Base-by-base conservation (phyloP, 2,888 invertebrate species). In the Aphelenchoides bicaudatus region DNA sequence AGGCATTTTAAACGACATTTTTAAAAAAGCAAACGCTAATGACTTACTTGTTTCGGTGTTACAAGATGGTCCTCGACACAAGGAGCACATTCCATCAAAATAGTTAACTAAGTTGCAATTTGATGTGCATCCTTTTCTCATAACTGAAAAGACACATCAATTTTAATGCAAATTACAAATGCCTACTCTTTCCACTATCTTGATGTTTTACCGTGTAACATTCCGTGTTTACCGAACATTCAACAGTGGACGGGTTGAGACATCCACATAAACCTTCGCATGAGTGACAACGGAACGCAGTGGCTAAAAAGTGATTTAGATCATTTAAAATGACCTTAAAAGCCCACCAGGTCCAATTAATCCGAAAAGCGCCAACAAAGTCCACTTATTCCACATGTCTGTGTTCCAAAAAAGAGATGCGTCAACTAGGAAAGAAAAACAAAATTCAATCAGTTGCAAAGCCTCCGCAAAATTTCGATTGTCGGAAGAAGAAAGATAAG, bases 171-270 rank as follows among this genome's bases (percentile, higher is more conserved):
- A 25, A 6, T 34, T 6, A 25, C 10, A n/a, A 29, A 49, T 47
- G 13, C 31, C n/a, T n/a, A 49, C 49, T 50, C 49, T 49, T 49
- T 16, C 49, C 49, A 19, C 46, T 43, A 47, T n/a, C 49, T 47
- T n/a, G 29, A 8, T 19, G 8, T n/a, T 47, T 31, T 16, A 49
- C 49, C 16, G 16, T 8, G 49, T 49, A 49, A n/a, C 49, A 49
- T 4, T 49, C n/a, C 10, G 49, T 49, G 10, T 10, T 39, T 8
- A 47, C 6, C 49, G 49, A 47, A n/a, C 49, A 49, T 47, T 47
- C 31, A 19, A 43, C 49, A 16, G 10, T 49, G 10, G 31, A 13
- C 10, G 49, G 49, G 16, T 31, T 47, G 39, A 4, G 49, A n/a
- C 49, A 49, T 10, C 46, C 19, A 19, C 49, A 49, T 47, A 49